phyloP scores from a whole-genome alignment of 2,888 invertebrate species.

The Macrosiphum euphorbiae region DNA sequence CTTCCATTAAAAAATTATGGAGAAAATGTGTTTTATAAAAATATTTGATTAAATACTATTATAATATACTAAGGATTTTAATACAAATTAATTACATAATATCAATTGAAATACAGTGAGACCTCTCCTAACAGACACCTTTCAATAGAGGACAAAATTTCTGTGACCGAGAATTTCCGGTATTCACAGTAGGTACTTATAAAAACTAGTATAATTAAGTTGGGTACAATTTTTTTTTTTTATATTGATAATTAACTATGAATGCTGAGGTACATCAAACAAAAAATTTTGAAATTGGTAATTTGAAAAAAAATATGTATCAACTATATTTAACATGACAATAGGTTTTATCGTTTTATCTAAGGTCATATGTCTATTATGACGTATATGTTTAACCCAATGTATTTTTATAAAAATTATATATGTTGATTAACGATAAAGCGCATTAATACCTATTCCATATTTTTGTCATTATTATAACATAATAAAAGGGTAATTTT shows the following conservation, averaged over 20 bases:
- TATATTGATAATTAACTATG: background rate
- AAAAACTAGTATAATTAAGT: background rate
- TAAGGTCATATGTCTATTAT: slow-evolving; percentile 21
- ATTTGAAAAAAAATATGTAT: slow-evolving; percentile 17
- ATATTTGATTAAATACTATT: background rate
- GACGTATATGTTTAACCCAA: background rate
- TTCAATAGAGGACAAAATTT: too few species aligned
- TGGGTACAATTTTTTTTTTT: background rate
- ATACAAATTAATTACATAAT: background rate
- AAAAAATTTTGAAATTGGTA: background rate
- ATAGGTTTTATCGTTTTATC: slow-evolving; percentile 36
- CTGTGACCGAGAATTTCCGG: too few species aligned
- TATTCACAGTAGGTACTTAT: too few species aligned
- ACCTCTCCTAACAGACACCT: too few species aligned
- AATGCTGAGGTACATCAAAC: background rate
- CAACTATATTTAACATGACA: slow-evolving; percentile 4
- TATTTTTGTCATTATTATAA: background rate
- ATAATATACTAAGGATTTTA: background rate
- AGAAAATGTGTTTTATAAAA: background rate
- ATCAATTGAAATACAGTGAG: background rate
- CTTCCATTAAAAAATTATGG: background rate
- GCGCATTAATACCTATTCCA: background rate
- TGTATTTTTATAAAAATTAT: slow-evolving; percentile 22
- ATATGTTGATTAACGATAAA: slow-evolving; percentile 21
- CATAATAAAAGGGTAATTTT: slow-evolving; percentile 21